A percentile compares a stretch with the other conserved stretches of the same genome.
phyloP scores from a whole-genome alignment of 35 echinoderm and acorn worm genomes.

The Hemicentrotus pulcherrimus region DNA sequence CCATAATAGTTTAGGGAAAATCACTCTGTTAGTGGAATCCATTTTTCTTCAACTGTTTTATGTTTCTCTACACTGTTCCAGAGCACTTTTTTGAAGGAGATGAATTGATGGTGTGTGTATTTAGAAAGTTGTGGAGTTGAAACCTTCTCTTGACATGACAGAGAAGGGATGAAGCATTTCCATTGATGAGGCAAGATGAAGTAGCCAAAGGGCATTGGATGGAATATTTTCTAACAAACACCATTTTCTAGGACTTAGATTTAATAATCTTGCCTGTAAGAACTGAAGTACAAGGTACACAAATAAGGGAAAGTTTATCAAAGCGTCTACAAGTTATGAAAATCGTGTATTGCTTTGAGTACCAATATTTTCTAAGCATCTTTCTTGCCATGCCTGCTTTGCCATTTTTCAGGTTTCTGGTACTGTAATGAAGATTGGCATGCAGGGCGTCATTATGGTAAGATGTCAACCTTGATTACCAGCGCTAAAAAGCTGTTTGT shows the following conservation, averaged over 20 bases:
- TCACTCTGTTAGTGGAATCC: too few species aligned
- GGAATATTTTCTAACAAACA: not conserved
- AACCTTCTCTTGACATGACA: not conserved
- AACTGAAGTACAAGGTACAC: slow-evolving; percentile 10
- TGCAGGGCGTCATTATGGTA: slow-evolving; percentile 12
- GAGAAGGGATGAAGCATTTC: not conserved
- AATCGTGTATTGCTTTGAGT: not conserved
- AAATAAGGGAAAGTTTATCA: not conserved
- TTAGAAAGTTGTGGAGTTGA: not conserved
- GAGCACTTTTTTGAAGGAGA: too few species aligned
- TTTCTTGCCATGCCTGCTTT: not conserved
- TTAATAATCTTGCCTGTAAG: not conserved
- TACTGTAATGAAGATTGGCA: slow-evolving; percentile 19
- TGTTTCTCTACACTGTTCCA: too few species aligned
- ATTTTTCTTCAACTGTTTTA: too few species aligned
- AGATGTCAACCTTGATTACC: slow-evolving; percentile 24
- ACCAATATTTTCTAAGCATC: not conserved
- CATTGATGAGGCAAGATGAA: not conserved
- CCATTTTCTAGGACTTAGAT: not conserved
- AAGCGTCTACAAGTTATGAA: not conserved
- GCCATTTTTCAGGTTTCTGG: not conserved
- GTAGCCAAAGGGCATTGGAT: not conserved
- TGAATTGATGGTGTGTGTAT: not conserved
- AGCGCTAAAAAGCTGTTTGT: slow-evolving; percentile 31
- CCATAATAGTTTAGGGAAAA: too few species aligned